These are phyloP conservation scores for Siphlonurus alternatus DNA, from an alignment of 2,888 invertebrate species.

Conservation along the genomic window DNA sequence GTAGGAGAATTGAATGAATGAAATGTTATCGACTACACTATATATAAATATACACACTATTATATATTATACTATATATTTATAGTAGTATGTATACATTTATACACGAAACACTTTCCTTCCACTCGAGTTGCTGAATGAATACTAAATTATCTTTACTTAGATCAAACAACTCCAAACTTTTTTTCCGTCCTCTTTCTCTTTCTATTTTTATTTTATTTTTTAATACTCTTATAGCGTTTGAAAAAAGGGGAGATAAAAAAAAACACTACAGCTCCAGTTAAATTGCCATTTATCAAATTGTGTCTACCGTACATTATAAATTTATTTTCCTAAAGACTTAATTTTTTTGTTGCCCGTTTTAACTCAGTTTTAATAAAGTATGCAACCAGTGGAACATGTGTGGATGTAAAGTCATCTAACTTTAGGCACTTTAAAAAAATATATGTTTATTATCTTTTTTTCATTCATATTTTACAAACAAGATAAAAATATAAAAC, in stretches of 20 bases:
- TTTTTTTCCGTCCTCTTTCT: too few relatives aligned
- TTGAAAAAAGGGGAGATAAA: not conserved
- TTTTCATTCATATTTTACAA: too few relatives aligned
- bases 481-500: too few relatives aligned
- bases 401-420: not conserved
- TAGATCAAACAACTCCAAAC: not conserved
- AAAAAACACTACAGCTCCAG: not conserved
- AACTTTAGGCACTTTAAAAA: not conserved
- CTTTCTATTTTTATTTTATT: too few relatives aligned
- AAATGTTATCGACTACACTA: not conserved
- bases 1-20: not conserved
- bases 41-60: not conserved
- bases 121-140: too few relatives aligned
- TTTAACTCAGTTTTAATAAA: not conserved
- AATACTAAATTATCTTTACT: too few relatives aligned
- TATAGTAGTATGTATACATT: too few relatives aligned
- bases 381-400: not conserved
- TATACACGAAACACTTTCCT: too few relatives aligned
- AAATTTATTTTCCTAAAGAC: too few relatives aligned
- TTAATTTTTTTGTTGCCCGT: not conserved
- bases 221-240: not conserved
- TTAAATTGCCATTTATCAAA: not conserved
- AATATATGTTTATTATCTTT: too few relatives aligned
- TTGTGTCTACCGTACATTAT: too few relatives aligned
- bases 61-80: too few relatives aligned